phyloP scores from a whole-genome alignment of 2,113 vertebrate genomes.

The Callopanchax toddi region DNA sequence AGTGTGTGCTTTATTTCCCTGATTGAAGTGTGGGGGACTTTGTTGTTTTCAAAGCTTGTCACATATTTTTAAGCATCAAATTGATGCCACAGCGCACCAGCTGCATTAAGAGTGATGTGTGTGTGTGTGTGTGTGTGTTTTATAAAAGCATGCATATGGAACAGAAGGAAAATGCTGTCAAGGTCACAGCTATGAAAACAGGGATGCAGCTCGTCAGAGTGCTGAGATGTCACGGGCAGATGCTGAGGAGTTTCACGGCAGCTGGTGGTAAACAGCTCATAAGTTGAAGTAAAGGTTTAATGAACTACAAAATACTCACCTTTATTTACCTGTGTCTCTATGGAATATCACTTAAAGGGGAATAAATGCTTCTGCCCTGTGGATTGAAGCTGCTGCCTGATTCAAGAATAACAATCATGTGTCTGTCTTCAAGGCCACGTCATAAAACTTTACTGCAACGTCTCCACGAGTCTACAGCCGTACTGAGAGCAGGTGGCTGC shows the following conservation, averaged over 20 bases:
- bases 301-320: slow-evolving; percentile 38
- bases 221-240: slow-evolving; percentile 35
- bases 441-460: slow-evolving; percentile 11
- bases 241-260: slow-evolving; percentile 35
- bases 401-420: slow-evolving; percentile 12
- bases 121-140: not conserved
- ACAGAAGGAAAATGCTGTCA: slow-evolving; percentile 35
- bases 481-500: slow-evolving; percentile 56
- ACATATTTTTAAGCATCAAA: slow-evolving; percentile 61
- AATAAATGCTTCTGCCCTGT: slow-evolving; percentile 1
- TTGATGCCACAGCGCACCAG: slow-evolving; percentile 33
- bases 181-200: slow-evolving; percentile 62
- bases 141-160: slow-evolving; percentile 48
- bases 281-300: slow-evolving; percentile 42
- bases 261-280: slow-evolving; percentile 42
- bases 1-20: slow-evolving; percentile 36
- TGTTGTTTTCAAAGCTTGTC: slow-evolving; percentile 66
- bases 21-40: slow-evolving; percentile 64
- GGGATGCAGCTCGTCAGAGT: slow-evolving; percentile 10
- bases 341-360: slow-evolving; percentile 26
- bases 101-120: slow-evolving; percentile 55
- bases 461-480: slow-evolving; percentile 13
- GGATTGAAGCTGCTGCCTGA: slow-evolving; percentile 24
- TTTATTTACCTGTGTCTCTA: slow-evolving; percentile 32
- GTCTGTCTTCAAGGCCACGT: slow-evolving; percentile 15